Conservation (phyloP, 92 coral and sea anemone species). For the Virgularia gustaviana region DNA sequence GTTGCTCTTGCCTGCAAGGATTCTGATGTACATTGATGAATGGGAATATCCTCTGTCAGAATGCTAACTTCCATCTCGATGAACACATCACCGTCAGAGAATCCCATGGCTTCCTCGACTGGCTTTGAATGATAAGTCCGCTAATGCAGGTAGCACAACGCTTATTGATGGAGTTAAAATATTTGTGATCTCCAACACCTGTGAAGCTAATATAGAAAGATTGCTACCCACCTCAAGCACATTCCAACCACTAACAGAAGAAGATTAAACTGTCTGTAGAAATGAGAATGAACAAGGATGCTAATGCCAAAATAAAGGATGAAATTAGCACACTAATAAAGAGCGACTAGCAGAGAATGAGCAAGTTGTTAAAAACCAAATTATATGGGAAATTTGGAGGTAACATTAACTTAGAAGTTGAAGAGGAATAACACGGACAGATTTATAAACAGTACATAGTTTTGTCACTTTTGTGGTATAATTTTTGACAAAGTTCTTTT, state of each 20-base stretch:
- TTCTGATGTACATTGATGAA: constrained; percentile 65
- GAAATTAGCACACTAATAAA: constrained; percentile 64
- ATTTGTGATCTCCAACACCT: too few species aligned
- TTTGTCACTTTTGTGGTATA: too few species aligned
- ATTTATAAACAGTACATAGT: too few species aligned
- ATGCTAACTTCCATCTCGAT: constrained; percentile 32
- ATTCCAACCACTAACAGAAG: too few species aligned
- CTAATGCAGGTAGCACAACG: too few species aligned
- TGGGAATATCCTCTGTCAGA: constrained; percentile 62
- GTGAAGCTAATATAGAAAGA: too few species aligned
- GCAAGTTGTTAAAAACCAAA: constrained; percentile 67
- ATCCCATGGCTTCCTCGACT: constrained; percentile 73
- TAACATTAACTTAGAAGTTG: constrained; percentile 88
- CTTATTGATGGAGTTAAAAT: too few species aligned
- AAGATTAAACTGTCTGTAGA: too few species aligned
- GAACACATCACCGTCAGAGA: constrained; percentile 26
- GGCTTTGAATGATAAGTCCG: too few species aligned
- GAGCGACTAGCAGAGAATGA: constrained; percentile 62
- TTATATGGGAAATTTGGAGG: constrained; percentile 96
- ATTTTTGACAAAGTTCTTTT: too few species aligned
- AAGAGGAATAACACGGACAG: constrained; percentile 73
- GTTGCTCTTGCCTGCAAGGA: constrained; percentile 73
- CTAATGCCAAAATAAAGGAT: constrained; percentile 64
- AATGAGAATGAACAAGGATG: too few species aligned
- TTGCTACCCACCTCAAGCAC: too few species aligned